phyloP scores from a whole-genome alignment of 2,113 vertebrate species.

The Oreochromis spilurus region DNA sequence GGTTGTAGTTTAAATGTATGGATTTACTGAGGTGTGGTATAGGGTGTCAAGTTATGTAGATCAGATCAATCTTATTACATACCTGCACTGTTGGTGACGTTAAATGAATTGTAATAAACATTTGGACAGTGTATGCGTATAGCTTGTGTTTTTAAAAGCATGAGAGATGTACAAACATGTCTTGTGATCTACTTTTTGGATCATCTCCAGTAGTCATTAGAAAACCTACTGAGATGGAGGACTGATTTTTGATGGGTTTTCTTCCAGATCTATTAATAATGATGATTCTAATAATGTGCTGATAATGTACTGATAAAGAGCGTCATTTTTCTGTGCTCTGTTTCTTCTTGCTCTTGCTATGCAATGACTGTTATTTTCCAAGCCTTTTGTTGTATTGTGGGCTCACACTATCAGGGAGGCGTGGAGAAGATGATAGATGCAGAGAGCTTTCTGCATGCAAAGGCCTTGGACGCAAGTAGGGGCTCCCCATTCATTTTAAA shows the following conservation, averaged over 20 bases:
- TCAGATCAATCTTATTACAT: neutral
- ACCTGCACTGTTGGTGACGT: neutral
- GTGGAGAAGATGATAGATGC: slow-evolving; percentile 33
- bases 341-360: neutral
- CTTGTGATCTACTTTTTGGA: neutral
- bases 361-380: slow-evolving; percentile 39
- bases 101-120: neutral
- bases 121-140: neutral
- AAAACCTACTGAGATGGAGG: neutral
- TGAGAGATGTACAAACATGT: neutral
- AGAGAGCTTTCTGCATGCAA: slow-evolving; percentile 6
- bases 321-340: neutral
- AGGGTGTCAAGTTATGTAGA: neutral
- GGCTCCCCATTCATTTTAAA: slow-evolving; percentile 52
- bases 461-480: slow-evolving; percentile 20
- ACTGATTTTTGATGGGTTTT: neutral
- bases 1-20: neutral
- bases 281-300: neutral
- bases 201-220: neutral
- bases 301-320: neutral
- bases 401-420: slow-evolving; percentile 16
- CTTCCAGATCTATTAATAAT: neutral
- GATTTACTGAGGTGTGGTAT: neutral
- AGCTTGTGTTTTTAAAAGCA: neutral
- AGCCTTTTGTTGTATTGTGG: slow-evolving; percentile 35